Evolutionary conservation across 2,888 invertebrate species (phyloP), one percentile per base, ranked within the genome.

Genomic region (Drosophila imparisetae): DNA sequence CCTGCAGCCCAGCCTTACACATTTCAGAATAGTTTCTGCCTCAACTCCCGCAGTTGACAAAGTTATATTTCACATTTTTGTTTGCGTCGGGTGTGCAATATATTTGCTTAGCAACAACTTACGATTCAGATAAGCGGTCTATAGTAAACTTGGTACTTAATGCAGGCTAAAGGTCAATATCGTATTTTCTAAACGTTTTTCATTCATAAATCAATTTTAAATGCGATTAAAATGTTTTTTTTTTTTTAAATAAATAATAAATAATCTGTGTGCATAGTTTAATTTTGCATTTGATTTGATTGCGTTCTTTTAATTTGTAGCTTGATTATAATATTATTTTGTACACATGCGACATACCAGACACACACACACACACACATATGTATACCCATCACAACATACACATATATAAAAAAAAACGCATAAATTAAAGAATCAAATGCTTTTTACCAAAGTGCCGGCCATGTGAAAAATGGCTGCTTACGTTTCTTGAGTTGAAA

Each of bases 401-500:
- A 32, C 6, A 38, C 29, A 45, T 4, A 21, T 10, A 70, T 6
- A 24, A 54, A 42, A 52, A 54, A 54, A 42, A 55, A 65, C 48
- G 59, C 66, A 72, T 66, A 62, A 38, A 61, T 53, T 52, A 57
- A 21, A 72, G 62, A 76, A 73, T 72, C 4, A 61, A 68, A 49
- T 61, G 76, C 64, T 76, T 70, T 69, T 65, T 49, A 45, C 7
- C 57, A 42, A 40, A 59, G 34, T 36, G 42, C 21, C 34, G 55
- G 38, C 6, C 34, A 29, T 15, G 24, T 45, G 5, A 13, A 18
- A 45, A 40, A 32, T 32, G 36, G 48, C 36, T 49, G 45, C 45
- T 21, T 29, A 24, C 63, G 13, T 52, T 57, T 53, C 38, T 62
- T 74, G 38, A 62, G 40, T 62, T 65, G n/a, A 24, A 66, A 48